Base-by-base conservation (phyloP, 2,888 invertebrate genomes). In the Tenthredo distinguenda region DNA sequence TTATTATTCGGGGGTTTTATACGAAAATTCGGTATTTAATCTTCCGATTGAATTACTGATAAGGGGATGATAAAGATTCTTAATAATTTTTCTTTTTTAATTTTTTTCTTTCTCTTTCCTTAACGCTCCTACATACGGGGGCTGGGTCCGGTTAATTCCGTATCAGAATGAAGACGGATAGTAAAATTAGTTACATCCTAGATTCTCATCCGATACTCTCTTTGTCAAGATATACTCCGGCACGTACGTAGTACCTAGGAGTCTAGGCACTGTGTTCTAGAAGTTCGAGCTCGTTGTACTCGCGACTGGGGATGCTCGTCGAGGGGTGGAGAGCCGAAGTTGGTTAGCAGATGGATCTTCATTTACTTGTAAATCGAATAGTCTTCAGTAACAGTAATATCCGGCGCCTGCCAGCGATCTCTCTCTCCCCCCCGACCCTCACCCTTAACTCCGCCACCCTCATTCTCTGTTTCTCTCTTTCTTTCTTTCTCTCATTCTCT, bases 361-460 rank as follows among this genome's bases (percentile, higher is more conserved):
- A 86, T 89, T 90, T 90, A 90, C 88, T 88, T 89, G 87, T 88
- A 91, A 92, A 92, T 92, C 91, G 88, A 92, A 92, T 92, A 90
- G 90, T 90, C 90, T 90, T 91, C 90, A 87, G 89, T 91, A 90
- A 90, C 88, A 87, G 90, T 91, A 92, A 92, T 92, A 92, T 92
- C 92, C 93, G 91, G 90, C 83, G 85, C 76, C 82, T 83, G 83
- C 47, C 83, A 50, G 68, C 68, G 83, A 83, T 83, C 58, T 62
- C 58, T 79, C 26, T 40, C 65, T 9, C 37, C 58, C 58, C 40
- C 7, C 18, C 18, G 18, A 15, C 58, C 40, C 26, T n/a, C 40
- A 21, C 26, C 58, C 50, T 58, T 50, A 4, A 4, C 58, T 37
- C 34, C 12, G 7, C 1, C 31, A 34, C 79, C 34, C 55, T 55